Percentiles rank a stretch among this genome's conserved stretches.
Evolutionary conservation across 2,888 invertebrate species (phyloP).

Genomic region (Euproctis similis): DNA sequence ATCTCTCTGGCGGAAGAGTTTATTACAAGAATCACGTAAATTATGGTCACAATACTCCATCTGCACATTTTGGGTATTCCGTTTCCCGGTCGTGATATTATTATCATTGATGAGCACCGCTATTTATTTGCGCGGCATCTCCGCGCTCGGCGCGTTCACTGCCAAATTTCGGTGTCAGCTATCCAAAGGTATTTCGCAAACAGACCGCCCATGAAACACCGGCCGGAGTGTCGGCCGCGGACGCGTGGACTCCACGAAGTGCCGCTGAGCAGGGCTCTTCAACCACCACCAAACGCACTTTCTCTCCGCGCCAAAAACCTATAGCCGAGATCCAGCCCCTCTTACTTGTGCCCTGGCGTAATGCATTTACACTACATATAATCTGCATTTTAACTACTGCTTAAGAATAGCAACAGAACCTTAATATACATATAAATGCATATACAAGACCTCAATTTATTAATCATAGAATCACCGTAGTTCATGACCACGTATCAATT

Average conservation of each 20-base stretch:
- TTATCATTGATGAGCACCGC: slow-evolving; percentile 38
- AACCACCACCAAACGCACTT: slow-evolving; percentile 65
- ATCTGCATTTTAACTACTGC: no score
- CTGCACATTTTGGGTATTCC: slow-evolving; percentile 60
- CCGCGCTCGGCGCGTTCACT: slow-evolving; percentile 51
- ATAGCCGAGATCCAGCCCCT: slow-evolving; percentile 28
- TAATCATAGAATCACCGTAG: no score
- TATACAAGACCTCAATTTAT: no score
- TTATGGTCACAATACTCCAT: slow-evolving; percentile 63
- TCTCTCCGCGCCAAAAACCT: slow-evolving; percentile 59
- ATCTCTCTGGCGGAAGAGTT: slow-evolving; percentile 45
- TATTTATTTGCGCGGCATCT: slow-evolving; percentile 67
- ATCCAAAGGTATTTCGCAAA: slow-evolving; percentile 67
- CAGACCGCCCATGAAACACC: slow-evolving; percentile 43
- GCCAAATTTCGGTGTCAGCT: slow-evolving; percentile 49
- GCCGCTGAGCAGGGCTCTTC: slow-evolving; percentile 47
- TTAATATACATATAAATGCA: background rate
- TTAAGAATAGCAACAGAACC: no score
- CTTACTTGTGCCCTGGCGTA: slow-evolving; percentile 15
- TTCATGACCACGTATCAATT: no score
- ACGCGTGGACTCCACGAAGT: slow-evolving; percentile 61
- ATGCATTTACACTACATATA: slow-evolving; percentile 14
- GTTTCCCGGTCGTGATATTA: slow-evolving; percentile 35
- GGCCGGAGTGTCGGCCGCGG: slow-evolving; percentile 68
- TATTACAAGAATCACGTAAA: slow-evolving; percentile 52